Base-by-base conservation (phyloP, 2,888 invertebrate species). In the Tortrix viridana region DNA sequence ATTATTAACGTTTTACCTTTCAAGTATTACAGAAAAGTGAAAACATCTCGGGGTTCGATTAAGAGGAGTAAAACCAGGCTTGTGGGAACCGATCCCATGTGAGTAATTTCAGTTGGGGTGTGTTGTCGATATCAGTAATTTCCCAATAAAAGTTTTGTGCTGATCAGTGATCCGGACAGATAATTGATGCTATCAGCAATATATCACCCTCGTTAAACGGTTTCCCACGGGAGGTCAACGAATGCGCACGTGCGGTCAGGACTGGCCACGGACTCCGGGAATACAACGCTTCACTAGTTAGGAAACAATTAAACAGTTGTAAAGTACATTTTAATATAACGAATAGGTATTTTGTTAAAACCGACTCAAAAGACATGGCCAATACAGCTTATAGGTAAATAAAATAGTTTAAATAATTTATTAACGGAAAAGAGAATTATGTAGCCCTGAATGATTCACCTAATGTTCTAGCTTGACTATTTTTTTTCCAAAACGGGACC, bases 171-270 rank as follows among this genome's bases (percentile, higher is more conserved):
- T 68, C 72, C 72, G 78, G 84, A 80, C 76, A 85, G 85, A 86
- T 90, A 90, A 86, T 88, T 85, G 83, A 74, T 80, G 75, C 67
- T 85, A 87, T 88, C 84, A 74, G 74, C 73, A 59, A 69, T 82
- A 79, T 80, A 84, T 81, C 86, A 81, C 89, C 87, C 89, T 85
- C 72, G 87, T 86, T 88, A 87, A 87, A 85, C 76, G 81, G 69
- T 88, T 84, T 90, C 89, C 88, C 92, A 89, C 85, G 81, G 65
- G 60, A 60, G 67, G 60, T 54, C 71, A 68, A 54, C 65, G 62
- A 61, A 65, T 73, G 69, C 71, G 75, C 81, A 76, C 81, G 81
- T 84, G 77, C 55, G 63, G 62, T 56, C 70, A 72, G 69, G 72
- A 74, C 73, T 78, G 71, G 71, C 71, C 71, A 69, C 65, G 64